These are phyloP conservation scores for Archips crataeganus DNA, from an alignment of 2,888 invertebrate species.

Conservation along the genomic window DNA sequence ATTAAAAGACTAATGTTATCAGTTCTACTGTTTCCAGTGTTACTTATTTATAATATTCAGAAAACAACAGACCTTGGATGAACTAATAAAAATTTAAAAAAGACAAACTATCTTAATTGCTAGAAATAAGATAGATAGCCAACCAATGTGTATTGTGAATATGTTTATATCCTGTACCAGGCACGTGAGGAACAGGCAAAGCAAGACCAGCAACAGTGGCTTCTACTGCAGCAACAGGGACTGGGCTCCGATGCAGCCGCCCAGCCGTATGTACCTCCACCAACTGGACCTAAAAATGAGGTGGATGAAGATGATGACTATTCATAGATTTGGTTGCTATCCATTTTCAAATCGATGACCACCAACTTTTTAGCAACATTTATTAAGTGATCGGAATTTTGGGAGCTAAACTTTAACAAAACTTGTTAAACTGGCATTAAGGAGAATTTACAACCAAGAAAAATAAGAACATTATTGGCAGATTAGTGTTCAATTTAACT, in stretches of 20 bases:
- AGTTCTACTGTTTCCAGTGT: too few species aligned
- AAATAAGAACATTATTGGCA: too few species aligned
- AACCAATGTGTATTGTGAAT: not conserved
- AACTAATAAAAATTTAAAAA: too few species aligned
- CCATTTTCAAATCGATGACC: not conserved
- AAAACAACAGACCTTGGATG: too few species aligned
- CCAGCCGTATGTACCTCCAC: conserved; percentile 76
- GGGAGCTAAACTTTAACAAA: too few species aligned
- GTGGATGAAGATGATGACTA: conserved; percentile 84
- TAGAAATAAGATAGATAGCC: not conserved
- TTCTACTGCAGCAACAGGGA: conserved; percentile 89
- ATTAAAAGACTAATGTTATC: too few species aligned
- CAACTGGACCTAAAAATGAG: conserved; percentile 67
- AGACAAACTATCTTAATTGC: too few species aligned
- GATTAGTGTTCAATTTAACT: too few species aligned
- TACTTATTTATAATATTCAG: too few species aligned
- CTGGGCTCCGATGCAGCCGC: conserved; percentile 67
- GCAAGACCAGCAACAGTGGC: conserved; percentile 97
- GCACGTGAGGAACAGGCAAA: conserved; percentile 97
- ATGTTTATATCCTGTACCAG: conserved; percentile 53
- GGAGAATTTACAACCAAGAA: too few species aligned
- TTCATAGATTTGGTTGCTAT: conserved; percentile 58
- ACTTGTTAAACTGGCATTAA: too few species aligned
- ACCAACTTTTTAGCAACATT: not conserved
- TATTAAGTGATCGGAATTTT: too few species aligned